Conservation (phyloP, 1,140 invertebrate genomes). For the Bemisia tabaci region DNA sequence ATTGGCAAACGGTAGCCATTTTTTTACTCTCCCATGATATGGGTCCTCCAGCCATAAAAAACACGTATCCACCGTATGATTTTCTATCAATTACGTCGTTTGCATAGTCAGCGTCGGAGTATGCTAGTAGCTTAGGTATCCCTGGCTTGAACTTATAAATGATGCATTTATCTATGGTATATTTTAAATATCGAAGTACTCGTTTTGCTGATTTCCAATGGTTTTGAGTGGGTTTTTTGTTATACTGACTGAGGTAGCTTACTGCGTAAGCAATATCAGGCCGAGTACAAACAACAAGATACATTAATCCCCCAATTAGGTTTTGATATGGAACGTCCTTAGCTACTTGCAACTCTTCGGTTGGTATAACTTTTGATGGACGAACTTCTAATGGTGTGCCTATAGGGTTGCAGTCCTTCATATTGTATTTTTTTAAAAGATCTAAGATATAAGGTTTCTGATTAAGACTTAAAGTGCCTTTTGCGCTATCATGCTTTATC, state of each 20-base stretch:
- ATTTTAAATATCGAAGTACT: no score
- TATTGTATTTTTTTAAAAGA: conserved; percentile 11
- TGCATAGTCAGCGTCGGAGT: conserved; percentile 28
- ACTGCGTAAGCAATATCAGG: conserved; percentile 28
- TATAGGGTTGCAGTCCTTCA: conserved; percentile 9
- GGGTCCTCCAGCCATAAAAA: conserved; percentile 15
- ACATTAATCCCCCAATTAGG: conserved; percentile 24
- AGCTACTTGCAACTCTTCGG: conserved; percentile 10
- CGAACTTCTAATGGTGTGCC: conserved; percentile 7
- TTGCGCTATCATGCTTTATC: background rate
- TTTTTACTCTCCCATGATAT: conserved; percentile 22
- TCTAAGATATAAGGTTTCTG: conserved; percentile 10
- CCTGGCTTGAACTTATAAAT: no score
- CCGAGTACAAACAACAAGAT: conserved; percentile 25
- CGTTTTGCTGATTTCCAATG: no score
- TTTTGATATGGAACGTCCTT: conserved; percentile 16
- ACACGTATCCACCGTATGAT: conserved; percentile 23
- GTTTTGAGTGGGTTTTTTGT: no score
- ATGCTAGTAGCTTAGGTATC: no score
- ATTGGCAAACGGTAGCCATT: conserved; percentile 21
- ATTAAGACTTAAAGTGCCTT: conserved; percentile 4
- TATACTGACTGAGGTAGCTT: conserved; percentile 4
- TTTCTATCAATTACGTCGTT: conserved; percentile 24
- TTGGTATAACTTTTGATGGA: no score
- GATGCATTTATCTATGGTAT: no score